Evolutionary conservation across 2,888 invertebrate genomes (phyloP).

Genomic region (Acleris literana): DNA sequence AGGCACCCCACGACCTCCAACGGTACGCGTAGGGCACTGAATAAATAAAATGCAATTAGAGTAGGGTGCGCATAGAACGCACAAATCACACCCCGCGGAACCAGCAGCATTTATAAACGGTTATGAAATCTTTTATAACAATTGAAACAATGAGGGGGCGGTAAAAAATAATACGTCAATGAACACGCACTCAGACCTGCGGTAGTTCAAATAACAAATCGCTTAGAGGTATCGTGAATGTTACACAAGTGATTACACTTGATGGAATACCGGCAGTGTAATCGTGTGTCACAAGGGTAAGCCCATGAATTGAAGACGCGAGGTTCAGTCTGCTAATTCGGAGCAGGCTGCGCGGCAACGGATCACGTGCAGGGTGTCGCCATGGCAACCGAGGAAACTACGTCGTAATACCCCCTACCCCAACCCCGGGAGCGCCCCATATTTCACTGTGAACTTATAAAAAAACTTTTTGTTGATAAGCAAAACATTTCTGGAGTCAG

Average conservation of each 20-base stretch:
- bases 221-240: constrained; percentile 25
- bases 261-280: constrained; percentile 53
- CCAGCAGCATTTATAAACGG: constrained; percentile 52
- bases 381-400: constrained; percentile 77
- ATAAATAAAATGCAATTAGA: constrained; percentile 81
- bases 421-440: constrained; percentile 48
- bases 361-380: constrained; percentile 75
- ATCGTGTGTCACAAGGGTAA: constrained; percentile 58
- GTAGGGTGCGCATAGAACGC: constrained; percentile 51
- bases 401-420: constrained; percentile 64
- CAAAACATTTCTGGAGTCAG: background rate
- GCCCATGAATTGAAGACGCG: constrained; percentile 57
- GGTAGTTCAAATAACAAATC: constrained; percentile 12
- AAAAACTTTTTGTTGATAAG: background rate
- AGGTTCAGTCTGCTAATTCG: constrained; percentile 62
- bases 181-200: constrained; percentile 31
- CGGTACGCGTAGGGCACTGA: constrained; percentile 61
- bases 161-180: constrained; percentile 46
- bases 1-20: constrained; percentile 54
- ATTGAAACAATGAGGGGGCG: constrained; percentile 46
- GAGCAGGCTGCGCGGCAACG: constrained; percentile 55
- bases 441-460: constrained; percentile 39
- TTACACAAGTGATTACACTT: constrained; percentile 57
- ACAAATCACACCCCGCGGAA: constrained; percentile 51
- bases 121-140: constrained; percentile 54